Conservation (phyloP, 2,113 vertebrate genomes). For the Salvelinus fontinalis region DNA sequence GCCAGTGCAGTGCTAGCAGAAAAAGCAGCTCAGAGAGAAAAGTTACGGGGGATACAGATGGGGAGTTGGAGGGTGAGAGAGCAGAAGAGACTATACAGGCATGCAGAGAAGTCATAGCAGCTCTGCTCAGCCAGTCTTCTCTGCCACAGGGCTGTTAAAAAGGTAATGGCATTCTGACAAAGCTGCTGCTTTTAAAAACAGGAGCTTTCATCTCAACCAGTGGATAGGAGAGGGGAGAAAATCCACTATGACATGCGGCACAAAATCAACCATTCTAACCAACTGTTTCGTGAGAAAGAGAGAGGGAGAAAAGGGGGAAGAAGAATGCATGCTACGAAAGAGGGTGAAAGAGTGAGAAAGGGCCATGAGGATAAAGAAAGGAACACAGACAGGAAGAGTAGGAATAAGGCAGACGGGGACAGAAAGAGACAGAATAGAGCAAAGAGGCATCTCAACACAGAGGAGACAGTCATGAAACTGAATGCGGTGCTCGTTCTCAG, state of each 20-base stretch:
- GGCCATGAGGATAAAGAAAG: not conserved
- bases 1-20: not conserved
- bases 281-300: too few species aligned
- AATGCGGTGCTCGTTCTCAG: too few species aligned
- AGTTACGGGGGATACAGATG: conserved; percentile 29
- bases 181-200: conserved; percentile 1
- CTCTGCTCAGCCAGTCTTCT: not conserved
- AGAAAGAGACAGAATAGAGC: conserved; percentile 43
- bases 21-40: not conserved
- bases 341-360: not conserved
- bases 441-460: conserved; percentile 17
- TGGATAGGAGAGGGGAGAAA: conserved; percentile 6
- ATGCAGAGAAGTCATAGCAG: not conserved
- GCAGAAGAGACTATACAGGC: not conserved
- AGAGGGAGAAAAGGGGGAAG: not conserved
- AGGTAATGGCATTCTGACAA: conserved; percentile 31
- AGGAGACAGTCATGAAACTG: too few species aligned
- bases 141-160: conserved; percentile 32
- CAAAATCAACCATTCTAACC: not conserved
- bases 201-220: not conserved
- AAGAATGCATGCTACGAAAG: not conserved
- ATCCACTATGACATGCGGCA: conserved; percentile 20
- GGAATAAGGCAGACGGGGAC: conserved; percentile 1
- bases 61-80: conserved; percentile 25
- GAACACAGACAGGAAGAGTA: conserved; percentile 1